Percentiles rank a stretch among this genome's conserved stretches.
Evolutionary conservation across 2,113 vertebrate species (phyloP).

Genomic region (Ranitomeya imitator): DNA sequence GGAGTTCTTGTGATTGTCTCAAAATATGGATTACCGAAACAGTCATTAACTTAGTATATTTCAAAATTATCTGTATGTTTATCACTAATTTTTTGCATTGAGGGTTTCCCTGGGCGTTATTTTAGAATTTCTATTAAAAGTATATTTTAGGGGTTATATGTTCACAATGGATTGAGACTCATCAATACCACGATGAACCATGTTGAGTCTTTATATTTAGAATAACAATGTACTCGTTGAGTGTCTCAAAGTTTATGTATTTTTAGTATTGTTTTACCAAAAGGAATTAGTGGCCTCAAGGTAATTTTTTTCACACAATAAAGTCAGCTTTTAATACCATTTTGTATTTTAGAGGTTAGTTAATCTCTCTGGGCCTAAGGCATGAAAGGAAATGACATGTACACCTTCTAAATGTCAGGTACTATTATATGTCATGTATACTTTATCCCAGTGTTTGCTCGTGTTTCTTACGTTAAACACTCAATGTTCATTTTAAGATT

Average conservation of each 20-base stretch:
- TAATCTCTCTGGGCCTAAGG: slow-evolving; percentile 27
- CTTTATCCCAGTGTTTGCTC: not conserved
- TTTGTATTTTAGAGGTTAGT: not conserved
- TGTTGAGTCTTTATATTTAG: not conserved
- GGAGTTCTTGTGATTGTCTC: too few species aligned
- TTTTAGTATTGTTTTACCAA: slow-evolving; percentile 24
- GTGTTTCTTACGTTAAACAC: not conserved
- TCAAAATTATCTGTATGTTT: too few species aligned
- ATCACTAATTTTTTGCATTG: too few species aligned
- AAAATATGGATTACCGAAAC: too few species aligned
- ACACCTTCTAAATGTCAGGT: not conserved
- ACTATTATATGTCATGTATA: not conserved
- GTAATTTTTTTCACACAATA: slow-evolving; percentile 13
- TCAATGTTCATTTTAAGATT: not conserved
- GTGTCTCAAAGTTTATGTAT: not conserved
- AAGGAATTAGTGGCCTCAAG: slow-evolving; percentile 14
- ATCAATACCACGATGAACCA: not conserved
- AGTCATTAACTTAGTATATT: too few species aligned
- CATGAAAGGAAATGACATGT: slow-evolving; percentile 17
- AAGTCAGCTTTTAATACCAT: not conserved
- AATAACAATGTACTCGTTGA: not conserved
- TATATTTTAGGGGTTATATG: too few species aligned
- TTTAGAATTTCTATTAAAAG: too few species aligned
- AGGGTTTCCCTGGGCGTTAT: too few species aligned
- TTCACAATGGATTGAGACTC: not conserved